These are phyloP conservation scores for Crotalus horridus DNA, from an alignment of 2,113 vertebrate genomes.

Conservation along the genomic window DNA sequence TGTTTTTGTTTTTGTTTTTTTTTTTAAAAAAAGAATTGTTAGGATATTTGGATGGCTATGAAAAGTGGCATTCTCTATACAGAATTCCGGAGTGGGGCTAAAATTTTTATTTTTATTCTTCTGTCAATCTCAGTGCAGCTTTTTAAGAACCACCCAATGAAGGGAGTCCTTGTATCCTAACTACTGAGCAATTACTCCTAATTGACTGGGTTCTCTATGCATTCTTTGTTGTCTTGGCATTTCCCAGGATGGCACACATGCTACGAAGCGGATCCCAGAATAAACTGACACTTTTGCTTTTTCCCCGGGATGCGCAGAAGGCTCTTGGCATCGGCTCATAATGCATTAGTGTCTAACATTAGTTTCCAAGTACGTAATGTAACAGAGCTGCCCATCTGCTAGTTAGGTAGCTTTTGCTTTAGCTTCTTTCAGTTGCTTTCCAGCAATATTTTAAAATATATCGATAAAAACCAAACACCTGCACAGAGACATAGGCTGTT, in stretches of 20 bases:
- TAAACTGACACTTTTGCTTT: constrained; percentile 63
- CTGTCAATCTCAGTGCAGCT: constrained; percentile 25
- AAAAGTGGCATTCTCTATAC: background rate
- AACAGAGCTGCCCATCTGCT: constrained; percentile 51
- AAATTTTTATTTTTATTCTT: constrained; percentile 1
- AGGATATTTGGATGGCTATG: background rate
- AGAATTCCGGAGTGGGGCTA: constrained; percentile 7
- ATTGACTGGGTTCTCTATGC: constrained; percentile 56
- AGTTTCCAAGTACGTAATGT: constrained; percentile 59
- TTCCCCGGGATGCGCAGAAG: constrained; percentile 50
- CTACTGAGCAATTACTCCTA: constrained; percentile 43
- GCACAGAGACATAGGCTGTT: background rate
- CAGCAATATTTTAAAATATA: constrained; percentile 53
- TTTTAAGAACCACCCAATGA: constrained; percentile 28
- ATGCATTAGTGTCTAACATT: constrained; percentile 62
- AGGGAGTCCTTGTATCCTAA: constrained; percentile 28
- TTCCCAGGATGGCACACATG: constrained; percentile 44
- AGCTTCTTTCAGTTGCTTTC: constrained; percentile 58
- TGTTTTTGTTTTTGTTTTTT: too few species aligned
- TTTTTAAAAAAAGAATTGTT: background rate
- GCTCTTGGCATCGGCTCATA: constrained; percentile 64
- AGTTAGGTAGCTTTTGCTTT: constrained; percentile 56
- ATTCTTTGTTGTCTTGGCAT: constrained; percentile 55
- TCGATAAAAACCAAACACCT: constrained; percentile 43
- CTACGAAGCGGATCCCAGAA: constrained; percentile 48